These are phyloP conservation scores for Callinectes sapidus DNA, from an alignment of 2,888 invertebrate genomes.

Conservation along the genomic window DNA sequence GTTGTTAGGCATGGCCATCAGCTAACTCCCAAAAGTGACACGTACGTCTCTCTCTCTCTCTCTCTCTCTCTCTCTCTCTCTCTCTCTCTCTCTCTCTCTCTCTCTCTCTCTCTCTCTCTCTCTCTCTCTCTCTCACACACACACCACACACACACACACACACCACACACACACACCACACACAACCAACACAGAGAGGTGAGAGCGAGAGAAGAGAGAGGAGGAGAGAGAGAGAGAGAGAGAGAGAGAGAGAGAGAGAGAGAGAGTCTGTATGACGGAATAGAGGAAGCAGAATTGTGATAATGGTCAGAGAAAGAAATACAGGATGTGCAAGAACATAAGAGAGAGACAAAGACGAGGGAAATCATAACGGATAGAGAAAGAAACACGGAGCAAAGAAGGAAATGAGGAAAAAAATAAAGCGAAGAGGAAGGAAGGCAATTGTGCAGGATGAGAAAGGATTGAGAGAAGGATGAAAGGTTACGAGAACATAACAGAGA, in stretches of 20 bases:
- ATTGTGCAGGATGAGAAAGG: background rate
- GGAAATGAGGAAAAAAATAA: background rate
- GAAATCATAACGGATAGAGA: background rate
- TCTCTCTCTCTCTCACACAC: too few relatives aligned
- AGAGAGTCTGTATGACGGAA: background rate
- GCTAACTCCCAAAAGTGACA: too few relatives aligned
- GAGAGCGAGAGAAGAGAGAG: background rate
- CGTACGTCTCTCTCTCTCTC: too few relatives aligned
- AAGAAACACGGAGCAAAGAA: background rate
- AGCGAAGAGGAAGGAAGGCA: background rate
- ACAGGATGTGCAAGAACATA: background rate
- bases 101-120: too few relatives aligned
- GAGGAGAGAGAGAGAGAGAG: background rate
- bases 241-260: background rate
- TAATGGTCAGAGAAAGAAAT: background rate
- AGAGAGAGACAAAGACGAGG: background rate
- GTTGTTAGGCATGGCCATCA: too few relatives aligned
- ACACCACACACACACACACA: too few relatives aligned
- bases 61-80: too few relatives aligned
- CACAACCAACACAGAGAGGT: too few relatives aligned
- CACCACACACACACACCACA: too few relatives aligned
- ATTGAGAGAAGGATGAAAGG: background rate
- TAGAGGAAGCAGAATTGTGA: background rate
- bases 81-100: too few relatives aligned
- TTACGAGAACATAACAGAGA: background rate